These are phyloP conservation scores for Alectoris magna DNA, from an alignment of 2,797 vertebrate genomes.

Conservation along the genomic window DNA sequence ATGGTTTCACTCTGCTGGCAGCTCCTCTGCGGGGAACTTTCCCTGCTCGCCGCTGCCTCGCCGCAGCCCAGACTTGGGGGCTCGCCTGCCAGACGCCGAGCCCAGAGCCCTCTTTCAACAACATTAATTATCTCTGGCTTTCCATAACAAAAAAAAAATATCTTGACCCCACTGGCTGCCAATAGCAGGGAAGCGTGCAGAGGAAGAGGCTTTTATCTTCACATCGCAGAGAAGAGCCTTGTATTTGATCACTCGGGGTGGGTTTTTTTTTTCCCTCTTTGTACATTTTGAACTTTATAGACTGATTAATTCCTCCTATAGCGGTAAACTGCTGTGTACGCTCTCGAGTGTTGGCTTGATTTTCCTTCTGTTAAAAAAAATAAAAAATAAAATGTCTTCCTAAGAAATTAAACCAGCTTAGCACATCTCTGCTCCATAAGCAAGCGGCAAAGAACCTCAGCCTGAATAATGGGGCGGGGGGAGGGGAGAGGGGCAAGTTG, in stretches of 20 bases:
- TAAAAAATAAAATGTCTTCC: constrained; percentile 66
- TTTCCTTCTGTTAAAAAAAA: constrained; percentile 76
- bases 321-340: constrained; percentile 70
- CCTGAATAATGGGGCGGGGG: not conserved
- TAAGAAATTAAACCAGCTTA: constrained; percentile 79
- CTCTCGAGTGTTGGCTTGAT: constrained; percentile 74
- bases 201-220: constrained; percentile 82
- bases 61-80: constrained; percentile 82
- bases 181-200: constrained; percentile 76
- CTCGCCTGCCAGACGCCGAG: constrained; percentile 84
- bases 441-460: constrained; percentile 55
- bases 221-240: constrained; percentile 73
- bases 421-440: constrained; percentile 60
- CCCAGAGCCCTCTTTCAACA: constrained; percentile 83
- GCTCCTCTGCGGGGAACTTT: constrained; percentile 65
- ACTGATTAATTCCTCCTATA: constrained; percentile 79
- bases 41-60: constrained; percentile 75
- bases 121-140: constrained; percentile 88
- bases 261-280: constrained; percentile 44
- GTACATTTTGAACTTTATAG: constrained; percentile 77
- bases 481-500: constrained; percentile 53
- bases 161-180: constrained; percentile 83
- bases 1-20: constrained; percentile 76
- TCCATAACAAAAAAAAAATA: constrained; percentile 79
- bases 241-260: constrained; percentile 77